Evolutionary conservation across 2,888 invertebrate species (phyloP), one percentile per base, ranked within the genome.

Genomic region (Ommatoiulus sabulosus): DNA sequence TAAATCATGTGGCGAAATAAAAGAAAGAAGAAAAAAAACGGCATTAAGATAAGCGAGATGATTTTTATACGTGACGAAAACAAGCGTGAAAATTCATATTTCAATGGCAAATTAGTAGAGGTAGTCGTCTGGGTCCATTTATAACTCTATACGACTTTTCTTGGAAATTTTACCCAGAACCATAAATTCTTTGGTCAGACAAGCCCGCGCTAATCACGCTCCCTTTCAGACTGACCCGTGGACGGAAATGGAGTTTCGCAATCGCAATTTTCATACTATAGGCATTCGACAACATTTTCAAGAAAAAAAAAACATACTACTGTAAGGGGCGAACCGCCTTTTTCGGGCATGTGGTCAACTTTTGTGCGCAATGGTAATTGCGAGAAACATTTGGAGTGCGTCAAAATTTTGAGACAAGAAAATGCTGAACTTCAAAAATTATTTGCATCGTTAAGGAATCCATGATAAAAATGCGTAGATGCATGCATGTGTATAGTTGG

Each of bases 1-100:
- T 87, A 87, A 20, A 87, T 87, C 57, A 52, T 12, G 3, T 15
- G 46, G 52, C 87, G 24, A 52, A 44, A 52, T 48, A 87, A 52
- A 35, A 35, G 35, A 35, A n/a, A 48, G 48, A 3, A 57, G 44
- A 35, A 87, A 7, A 44, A 63, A 63, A 87, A 63, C 24, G 15
- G 72, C 44, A 87, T 35, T 44, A 44, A 87, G 87, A 87, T 87
- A n/a, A 52, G 44, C 86, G 86, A 86, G 87, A 52, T 87, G 35
- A 87, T 87, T 52, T 24, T 52, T 48, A 52, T 48, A 52, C 44
- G 52, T 87, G 52, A 48, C 10, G 44, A 57, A 52, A 52, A 87
- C 87, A 87, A 63, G 87, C 87, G 87, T 87, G 87, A 72, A 87
- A 87, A 87, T 87, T 63, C 57, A 87, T 43, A 72, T 87, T 48